Evolutionary conservation across 2,797 vertebrate genomes (phyloP).

Genomic region (Petrocephalus schoutedeni): DNA sequence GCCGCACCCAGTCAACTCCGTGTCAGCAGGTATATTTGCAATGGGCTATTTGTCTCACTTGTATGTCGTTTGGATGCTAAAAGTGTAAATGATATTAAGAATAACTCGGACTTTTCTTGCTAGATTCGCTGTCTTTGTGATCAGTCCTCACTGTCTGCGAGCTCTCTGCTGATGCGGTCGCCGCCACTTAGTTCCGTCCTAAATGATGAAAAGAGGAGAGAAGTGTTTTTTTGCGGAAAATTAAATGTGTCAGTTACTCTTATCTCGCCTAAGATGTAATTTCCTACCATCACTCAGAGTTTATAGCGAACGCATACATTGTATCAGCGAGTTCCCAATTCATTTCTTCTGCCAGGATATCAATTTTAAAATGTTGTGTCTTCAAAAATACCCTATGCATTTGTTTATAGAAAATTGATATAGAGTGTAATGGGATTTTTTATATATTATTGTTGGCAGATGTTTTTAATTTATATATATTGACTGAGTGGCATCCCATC

Average conservation of each 20-base stretch:
- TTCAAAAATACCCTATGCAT: background rate
- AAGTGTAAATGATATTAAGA: background rate
- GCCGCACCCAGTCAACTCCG: background rate
- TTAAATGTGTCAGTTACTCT: conserved; percentile 6
- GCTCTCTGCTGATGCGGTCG: background rate
- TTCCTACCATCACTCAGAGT: conserved; percentile 20
- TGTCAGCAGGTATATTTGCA: background rate
- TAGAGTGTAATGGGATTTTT: background rate
- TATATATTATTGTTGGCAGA: background rate
- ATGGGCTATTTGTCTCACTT: background rate
- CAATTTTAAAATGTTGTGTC: background rate
- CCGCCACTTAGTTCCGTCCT: background rate
- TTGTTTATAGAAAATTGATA: background rate
- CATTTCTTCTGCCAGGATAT: conserved; percentile 14
- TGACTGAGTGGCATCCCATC: background rate
- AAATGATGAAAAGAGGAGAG: background rate
- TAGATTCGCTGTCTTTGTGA: background rate
- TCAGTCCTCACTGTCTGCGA: background rate
- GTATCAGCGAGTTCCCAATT: background rate
- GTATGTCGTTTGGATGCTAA: background rate
- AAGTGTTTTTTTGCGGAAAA: background rate
- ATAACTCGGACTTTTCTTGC: background rate
- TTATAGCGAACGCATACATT: background rate
- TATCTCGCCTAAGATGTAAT: conserved; percentile 9
- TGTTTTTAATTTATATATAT: background rate